Evolutionary conservation across 2,113 vertebrate species (phyloP).

Genomic region (Collichthys lucidus): DNA sequence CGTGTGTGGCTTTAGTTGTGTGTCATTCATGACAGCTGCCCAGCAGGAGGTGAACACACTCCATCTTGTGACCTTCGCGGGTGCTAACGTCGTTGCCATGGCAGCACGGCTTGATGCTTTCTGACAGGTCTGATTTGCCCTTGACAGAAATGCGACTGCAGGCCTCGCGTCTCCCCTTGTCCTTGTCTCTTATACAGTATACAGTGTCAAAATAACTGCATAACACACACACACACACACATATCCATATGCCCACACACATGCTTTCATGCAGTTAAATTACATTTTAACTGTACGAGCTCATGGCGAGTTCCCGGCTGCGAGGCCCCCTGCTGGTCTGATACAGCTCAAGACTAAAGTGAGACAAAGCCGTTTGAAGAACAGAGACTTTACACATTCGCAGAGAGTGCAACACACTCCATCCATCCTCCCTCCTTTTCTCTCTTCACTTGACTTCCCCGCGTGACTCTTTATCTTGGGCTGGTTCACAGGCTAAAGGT

Average conservation of each 20-base stretch:
- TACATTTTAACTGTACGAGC: constrained; percentile 61
- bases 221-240: constrained; percentile 8
- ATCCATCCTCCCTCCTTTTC: constrained; percentile 48
- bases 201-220: constrained; percentile 25
- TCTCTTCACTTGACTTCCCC: constrained; percentile 50
- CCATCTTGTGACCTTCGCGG: constrained; percentile 81
- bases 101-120: constrained; percentile 80
- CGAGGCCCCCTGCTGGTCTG: constrained; percentile 67
- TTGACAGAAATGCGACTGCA: constrained; percentile 74
- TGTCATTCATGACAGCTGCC: constrained; percentile 74
- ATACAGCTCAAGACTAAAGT: constrained; percentile 54
- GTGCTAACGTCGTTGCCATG: constrained; percentile 79
- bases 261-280: constrained; percentile 57
- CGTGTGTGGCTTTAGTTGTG: constrained; percentile 58
- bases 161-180: constrained; percentile 61
- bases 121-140: constrained; percentile 82
- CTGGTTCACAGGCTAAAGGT: constrained; percentile 62
- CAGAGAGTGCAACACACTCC: constrained; percentile 23
- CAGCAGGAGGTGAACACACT: constrained; percentile 74
- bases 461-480: constrained; percentile 61
- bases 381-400: constrained; percentile 54
- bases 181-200: constrained; percentile 62
- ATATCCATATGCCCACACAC: constrained; percentile 52
- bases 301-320: constrained; percentile 46
- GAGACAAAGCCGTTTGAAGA: constrained; percentile 60